Evolutionary conservation across 2,888 invertebrate genomes (phyloP).

Genomic region (Limnephilus auricula): DNA sequence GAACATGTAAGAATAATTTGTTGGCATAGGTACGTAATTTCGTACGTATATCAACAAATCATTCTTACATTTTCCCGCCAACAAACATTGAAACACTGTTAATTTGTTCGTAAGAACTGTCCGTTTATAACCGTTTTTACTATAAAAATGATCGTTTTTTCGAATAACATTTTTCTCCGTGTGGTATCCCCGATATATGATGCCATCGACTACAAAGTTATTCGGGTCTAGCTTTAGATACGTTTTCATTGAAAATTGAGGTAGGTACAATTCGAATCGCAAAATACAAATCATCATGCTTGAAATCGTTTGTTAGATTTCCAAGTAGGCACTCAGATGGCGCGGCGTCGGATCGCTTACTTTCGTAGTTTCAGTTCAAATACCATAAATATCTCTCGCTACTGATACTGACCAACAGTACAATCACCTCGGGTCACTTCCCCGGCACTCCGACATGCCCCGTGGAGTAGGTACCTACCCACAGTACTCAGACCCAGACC

Average conservation of each 20-base stretch:
- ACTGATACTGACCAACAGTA: slow-evolving; percentile 20
- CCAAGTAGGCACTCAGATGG: neutral
- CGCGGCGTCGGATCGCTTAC: neutral
- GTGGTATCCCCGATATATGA: neutral
- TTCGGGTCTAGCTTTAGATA: neutral
- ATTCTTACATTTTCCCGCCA: too few relatives aligned
- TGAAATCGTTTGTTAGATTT: neutral
- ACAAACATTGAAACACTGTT: too few relatives aligned
- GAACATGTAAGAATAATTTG: too few relatives aligned
- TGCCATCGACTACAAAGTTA: neutral
- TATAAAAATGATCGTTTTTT: too few relatives aligned
- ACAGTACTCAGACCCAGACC: neutral
- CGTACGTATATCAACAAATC: too few relatives aligned
- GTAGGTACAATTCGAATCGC: neutral
- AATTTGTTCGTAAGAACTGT: too few relatives aligned
- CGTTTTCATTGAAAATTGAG: neutral
- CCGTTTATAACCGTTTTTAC: too few relatives aligned
- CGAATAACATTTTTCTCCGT: too few relatives aligned
- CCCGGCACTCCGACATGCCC: slow-evolving; percentile 2
- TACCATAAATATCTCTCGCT: neutral
- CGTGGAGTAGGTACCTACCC: neutral
- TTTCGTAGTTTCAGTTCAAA: neutral
- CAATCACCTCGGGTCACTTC: slow-evolving; percentile 29
- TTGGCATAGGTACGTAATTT: too few relatives aligned
- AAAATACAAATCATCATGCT: neutral